Evolutionary conservation across 1,140 invertebrate species (phyloP).

Genomic region (Caenorhabditis briggsae): DNA sequence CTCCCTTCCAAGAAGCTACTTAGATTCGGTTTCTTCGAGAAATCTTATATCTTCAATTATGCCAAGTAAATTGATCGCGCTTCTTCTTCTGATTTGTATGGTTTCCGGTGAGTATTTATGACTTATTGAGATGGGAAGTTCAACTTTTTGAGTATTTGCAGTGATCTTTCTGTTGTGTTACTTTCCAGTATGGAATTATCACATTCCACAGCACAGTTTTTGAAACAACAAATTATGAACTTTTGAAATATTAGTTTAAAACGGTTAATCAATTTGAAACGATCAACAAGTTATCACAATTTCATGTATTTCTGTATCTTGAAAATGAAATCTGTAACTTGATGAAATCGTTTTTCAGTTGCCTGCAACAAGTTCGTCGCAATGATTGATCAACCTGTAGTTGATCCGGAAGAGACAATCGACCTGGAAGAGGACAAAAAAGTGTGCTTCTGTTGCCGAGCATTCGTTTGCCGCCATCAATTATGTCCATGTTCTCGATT

Average conservation of each 20-base stretch:
- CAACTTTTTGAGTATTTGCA: no score
- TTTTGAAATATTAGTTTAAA: no score
- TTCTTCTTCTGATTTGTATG: constrained; percentile 2
- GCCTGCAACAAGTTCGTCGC: neutral
- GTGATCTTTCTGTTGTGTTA: no score
- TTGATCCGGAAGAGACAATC: neutral
- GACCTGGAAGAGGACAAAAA: constrained; percentile 45
- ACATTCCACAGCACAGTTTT: neutral
- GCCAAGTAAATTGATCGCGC: neutral
- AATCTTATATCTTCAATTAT: neutral
- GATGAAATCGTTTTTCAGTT: neutral
- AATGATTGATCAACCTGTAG: neutral
- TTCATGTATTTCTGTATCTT: no score
- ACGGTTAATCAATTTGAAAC: no score
- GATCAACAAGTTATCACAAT: no score
- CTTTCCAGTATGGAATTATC: no score
- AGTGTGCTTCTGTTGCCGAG: constrained; percentile 59
- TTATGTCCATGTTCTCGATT: constrained; percentile 55
- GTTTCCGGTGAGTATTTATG: neutral
- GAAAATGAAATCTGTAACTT: no score
- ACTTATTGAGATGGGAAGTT: no score
- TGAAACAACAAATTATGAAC: neutral
- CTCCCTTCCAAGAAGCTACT: neutral
- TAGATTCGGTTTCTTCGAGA: neutral
- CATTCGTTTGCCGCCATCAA: constrained; percentile 58